Base-by-base conservation (phyloP, 2,888 invertebrate species). In the Platycheirus rosarum region DNA sequence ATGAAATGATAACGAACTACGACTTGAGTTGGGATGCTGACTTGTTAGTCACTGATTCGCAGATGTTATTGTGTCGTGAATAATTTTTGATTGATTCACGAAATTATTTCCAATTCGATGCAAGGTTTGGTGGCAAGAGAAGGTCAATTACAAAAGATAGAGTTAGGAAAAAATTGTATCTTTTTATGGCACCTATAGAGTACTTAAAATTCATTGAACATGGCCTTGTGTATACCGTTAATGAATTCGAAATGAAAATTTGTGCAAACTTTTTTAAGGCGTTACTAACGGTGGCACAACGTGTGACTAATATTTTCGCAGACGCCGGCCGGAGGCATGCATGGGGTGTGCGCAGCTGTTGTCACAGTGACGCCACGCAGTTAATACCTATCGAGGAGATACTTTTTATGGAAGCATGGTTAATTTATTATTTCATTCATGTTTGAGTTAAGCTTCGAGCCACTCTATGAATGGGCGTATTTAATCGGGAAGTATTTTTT, bases 1-100 rank as follows among this genome's bases (percentile, higher is more conserved):
- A 55, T 37, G 35, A 18, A 53, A 53, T 40, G 37, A 51, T 51
- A 29, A 51, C 51, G 8, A 48, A 23, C 13, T 13, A 16, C 1
- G 13, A 32, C 29, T 40, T 13, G 13, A 40, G 37, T 13, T 40
- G 13, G 5, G 2, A 18, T 14, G 14, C 14, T 32, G 11, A 2
- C 37, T 35, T 18, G 11, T 9, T 11, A 5, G 18, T n/a, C 1
- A 18, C 29, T 7, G 16, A 16, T 37, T 20, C 35, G 3, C 18
- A 51, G 18, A 51, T 7, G 16, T 32, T 32, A n/a, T 53, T 53
- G 35, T 37, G 20, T 37, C 13, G n/a, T 16, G 5, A 16, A 16
- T 16, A 29, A 11, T 16, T 51, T 16, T 16, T 51, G 2, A 32
- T 32, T 16, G 2, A 32, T 32, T 16, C 16, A 51, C 9, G 2